A percentile compares a stretch with the other conserved stretches of the same genome.
phyloP scores from a whole-genome alignment of 2,797 vertebrate genomes.

The Mergus octosetaceus region DNA sequence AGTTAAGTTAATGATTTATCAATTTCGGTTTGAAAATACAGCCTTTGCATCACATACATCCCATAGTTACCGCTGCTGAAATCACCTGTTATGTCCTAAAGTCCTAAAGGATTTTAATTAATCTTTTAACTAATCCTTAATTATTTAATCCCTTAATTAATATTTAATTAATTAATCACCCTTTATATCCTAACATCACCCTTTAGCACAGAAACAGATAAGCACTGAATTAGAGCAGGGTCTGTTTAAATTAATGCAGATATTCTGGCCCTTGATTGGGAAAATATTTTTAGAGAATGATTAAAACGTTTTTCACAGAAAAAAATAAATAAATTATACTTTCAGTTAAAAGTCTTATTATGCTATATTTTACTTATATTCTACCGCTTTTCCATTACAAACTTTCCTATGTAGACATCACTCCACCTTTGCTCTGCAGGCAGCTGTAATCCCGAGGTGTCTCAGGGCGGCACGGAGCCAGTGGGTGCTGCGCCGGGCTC shows the following conservation, averaged over 20 bases:
- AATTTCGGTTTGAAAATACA: not conserved
- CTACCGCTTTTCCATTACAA: not conserved
- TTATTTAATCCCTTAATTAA: not conserved
- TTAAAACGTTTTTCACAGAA: not conserved
- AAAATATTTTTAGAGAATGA: not conserved
- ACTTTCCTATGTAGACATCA: not conserved
- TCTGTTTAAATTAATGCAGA: not conserved
- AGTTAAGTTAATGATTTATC: not conserved
- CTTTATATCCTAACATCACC: not conserved
- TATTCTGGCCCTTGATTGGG: not conserved
- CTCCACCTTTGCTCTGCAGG: not conserved
- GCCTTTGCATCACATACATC: not conserved
- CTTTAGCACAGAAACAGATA: not conserved
- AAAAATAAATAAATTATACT: not conserved
- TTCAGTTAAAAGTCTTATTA: not conserved
- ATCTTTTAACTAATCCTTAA: not conserved
- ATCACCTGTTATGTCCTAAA: not conserved
- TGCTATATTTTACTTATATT: not conserved
- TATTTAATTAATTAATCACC: not conserved
- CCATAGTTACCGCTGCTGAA: not conserved
- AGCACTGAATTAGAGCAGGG: not conserved
- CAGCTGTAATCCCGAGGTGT: not conserved
- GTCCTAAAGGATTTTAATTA: not conserved
- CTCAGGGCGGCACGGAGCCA: not conserved
- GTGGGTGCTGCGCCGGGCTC: too few species aligned